Conservation (phyloP, 2,888 invertebrate species). For the Empis stercorea region DNA sequence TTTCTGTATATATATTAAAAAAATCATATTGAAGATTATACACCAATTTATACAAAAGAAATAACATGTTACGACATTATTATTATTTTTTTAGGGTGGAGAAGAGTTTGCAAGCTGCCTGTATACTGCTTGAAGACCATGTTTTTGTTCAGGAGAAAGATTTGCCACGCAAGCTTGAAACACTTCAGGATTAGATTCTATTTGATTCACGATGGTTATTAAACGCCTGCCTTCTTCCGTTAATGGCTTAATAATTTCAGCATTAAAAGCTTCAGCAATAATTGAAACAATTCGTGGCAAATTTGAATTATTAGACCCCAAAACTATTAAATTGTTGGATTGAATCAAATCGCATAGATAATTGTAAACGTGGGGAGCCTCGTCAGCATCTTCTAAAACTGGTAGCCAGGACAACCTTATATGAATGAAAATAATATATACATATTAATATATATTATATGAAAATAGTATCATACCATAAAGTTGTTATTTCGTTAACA, state of each 20-base stretch:
- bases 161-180: constrained; percentile 68
- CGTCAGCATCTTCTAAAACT: constrained; percentile 89
- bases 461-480: constrained; percentile 51
- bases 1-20: no score
- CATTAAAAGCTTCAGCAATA: constrained; percentile 79
- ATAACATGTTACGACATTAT: no score
- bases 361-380: constrained; percentile 89
- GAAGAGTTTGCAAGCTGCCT: constrained; percentile 24
- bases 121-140: constrained; percentile 62
- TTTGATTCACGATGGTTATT: constrained; percentile 71
- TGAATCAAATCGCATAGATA: constrained; percentile 93
- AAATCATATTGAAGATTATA: no score
- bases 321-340: constrained; percentile 72
- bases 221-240: constrained; percentile 66
- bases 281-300: constrained; percentile 77
- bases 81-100: no score
- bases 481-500: constrained; percentile 73
- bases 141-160: constrained; percentile 67
- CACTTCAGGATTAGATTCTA: constrained; percentile 68
- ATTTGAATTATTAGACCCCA: constrained; percentile 79
- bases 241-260: constrained; percentile 65
- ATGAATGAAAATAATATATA: no score
- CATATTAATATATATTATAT: background rate
- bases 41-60: no score
- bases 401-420: constrained; percentile 83